Conservation (phyloP, 1,140 invertebrate species). For the Drosophila parabipectinata region DNA sequence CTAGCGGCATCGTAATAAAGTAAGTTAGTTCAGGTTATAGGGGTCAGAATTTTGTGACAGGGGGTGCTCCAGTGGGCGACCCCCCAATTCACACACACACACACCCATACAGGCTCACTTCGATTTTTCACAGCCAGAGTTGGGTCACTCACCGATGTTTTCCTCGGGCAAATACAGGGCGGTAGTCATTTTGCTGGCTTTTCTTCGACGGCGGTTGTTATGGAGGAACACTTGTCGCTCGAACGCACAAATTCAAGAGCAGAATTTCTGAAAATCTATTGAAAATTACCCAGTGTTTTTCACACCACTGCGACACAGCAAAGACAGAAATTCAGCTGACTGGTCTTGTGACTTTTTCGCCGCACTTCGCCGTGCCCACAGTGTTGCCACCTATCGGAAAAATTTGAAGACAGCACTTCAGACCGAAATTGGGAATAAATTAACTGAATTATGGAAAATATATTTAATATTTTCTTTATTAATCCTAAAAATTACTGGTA, state of each 20-base stretch:
- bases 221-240: constrained; percentile 41
- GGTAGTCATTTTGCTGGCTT: constrained; percentile 86
- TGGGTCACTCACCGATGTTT: constrained; percentile 90
- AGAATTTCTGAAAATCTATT: constrained; percentile 62
- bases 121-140: constrained; percentile 67
- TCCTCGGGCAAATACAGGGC: constrained; percentile 91
- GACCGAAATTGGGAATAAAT: background rate
- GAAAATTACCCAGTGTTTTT: constrained; percentile 72
- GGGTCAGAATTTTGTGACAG: constrained; percentile 4
- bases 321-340: constrained; percentile 82
- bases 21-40: constrained; percentile 14
- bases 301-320: constrained; percentile 73
- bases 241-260: constrained; percentile 61
- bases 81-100: constrained; percentile 11
- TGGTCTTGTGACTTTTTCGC: constrained; percentile 82
- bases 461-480: background rate
- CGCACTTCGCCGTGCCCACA: background rate
- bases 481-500: background rate
- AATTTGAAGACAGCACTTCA: background rate
- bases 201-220: constrained; percentile 26
- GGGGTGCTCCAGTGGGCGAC: constrained; percentile 34
- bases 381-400: background rate
- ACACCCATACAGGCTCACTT: constrained; percentile 41
- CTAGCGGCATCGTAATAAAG: constrained; percentile 85
- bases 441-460: background rate